Evolutionary conservation across 2,888 invertebrate species (phyloP), one percentile per base, ranked within the genome.

Genomic region (Tridacna gigas): DNA sequence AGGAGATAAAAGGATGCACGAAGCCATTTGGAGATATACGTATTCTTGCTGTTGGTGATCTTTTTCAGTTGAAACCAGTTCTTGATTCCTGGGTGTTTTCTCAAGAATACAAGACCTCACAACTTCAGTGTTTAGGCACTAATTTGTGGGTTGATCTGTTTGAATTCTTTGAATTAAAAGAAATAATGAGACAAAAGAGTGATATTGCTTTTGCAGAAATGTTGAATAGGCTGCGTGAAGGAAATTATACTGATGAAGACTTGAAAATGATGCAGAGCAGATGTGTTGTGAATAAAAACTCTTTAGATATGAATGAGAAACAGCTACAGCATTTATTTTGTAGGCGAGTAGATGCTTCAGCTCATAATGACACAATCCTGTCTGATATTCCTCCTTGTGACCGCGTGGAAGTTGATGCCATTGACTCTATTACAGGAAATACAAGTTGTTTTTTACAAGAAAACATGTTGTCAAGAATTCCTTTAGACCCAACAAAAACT

Each of bases 161-260:
- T 47, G 9, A 5, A 25, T 77, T 77, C 7, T 28, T 25, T 74
- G 67, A 77, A 67, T 22, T 74, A 26, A 20, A 66, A 47, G 67
- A 66, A 83, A 88, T 88, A 22, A 84, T 88, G 86, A 28, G 88
- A 15, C 88, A 88, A 74, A 82, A 82, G 69, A 84, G 86, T 78
- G 84, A 84, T 74, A 63, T 18, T 20, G 47, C 15, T 18, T 88
- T 86, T 84, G 86, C 88, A 51, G 26, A 82, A 48, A 47, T 88
- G 20, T 67, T 86, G 15, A 88, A 86, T 69, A 77, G 88, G 56
- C 61, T 88, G 20, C 65, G 88, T 61, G 82, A 83, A 47, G 85
- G 85, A 67, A 60, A 73, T 22, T 82, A 84, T 56, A 51, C 56
- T 56, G 86, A 86, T 61, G 65, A 83, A 11, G 47, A 66, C 13